Conservation (phyloP, 2,888 invertebrate species). For the Thecocarcelia acutangulata region DNA sequence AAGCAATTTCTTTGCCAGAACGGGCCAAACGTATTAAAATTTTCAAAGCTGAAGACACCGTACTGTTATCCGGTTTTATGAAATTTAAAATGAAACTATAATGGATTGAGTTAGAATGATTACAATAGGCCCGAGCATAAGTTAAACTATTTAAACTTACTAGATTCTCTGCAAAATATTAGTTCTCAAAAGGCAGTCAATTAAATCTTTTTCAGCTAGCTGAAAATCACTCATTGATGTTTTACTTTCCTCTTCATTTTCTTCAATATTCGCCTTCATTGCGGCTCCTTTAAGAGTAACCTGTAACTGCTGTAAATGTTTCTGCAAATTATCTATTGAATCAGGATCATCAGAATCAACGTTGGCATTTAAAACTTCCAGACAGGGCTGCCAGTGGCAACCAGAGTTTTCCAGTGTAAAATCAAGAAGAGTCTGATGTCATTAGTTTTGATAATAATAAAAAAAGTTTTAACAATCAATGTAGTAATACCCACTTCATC, state of each 20-base stretch:
- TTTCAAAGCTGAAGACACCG: conserved; percentile 88
- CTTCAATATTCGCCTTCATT: conserved; percentile 76
- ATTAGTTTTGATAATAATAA: neutral
- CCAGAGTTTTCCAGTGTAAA: conserved; percentile 86
- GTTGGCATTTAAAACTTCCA: conserved; percentile 78
- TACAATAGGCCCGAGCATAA: neutral
- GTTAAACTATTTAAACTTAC: conserved; percentile 76
- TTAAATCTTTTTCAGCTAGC: conserved; percentile 90
- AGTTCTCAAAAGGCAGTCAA: conserved; percentile 87
- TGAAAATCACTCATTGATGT: conserved; percentile 92
- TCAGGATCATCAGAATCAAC: conserved; percentile 77
- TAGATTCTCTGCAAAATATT: conserved; percentile 89
- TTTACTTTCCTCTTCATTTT: conserved; percentile 82
- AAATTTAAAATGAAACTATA: conserved; percentile 88
- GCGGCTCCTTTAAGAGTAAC: conserved; percentile 65
- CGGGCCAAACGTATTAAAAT: conserved; percentile 90
- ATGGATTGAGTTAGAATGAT: neutral
- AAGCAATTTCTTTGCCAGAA: conserved; percentile 87
- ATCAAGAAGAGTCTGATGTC: conserved; percentile 84
- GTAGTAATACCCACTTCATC: conserved; percentile 85
- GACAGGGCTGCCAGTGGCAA: conserved; percentile 85
- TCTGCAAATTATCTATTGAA: conserved; percentile 82
- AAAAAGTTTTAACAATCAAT: neutral
- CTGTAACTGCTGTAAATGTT: conserved; percentile 82
- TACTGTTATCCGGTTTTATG: conserved; percentile 87